Base-by-base conservation (phyloP, 2,797 vertebrate genomes). In the Coendou prehensilis region DNA sequence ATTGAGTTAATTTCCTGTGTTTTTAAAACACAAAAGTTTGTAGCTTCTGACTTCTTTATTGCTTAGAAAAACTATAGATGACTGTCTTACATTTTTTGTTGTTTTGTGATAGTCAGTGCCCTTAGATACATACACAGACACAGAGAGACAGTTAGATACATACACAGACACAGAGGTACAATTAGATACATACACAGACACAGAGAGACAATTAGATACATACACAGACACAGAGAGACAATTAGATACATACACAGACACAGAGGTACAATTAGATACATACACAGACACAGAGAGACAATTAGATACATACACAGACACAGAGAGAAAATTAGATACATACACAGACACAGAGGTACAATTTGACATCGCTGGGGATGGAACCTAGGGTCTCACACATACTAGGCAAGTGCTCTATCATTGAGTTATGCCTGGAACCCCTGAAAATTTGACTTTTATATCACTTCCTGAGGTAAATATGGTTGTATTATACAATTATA, bases 1-100 rank as follows among this genome's bases (percentile, higher is more conserved):
- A 9, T 10, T 45, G 45, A 91, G 81, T 89, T 75, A 91, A 95
- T 81, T 41, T 41, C 37, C 33, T 83, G 4, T 78, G 10, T 91
- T 91, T 87, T 73, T 79, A 37, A 71, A 96, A 79, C 23, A 81
- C n/a, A 83, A 20, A 45, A 6, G 6, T 1, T 91, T 71, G 78
- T 45, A 71, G 6, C 9, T 30, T 89, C 82, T 78, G 18, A 78
- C 30, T 90, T 95, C 64, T 93, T 61, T 57, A 22, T 85, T 85
- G 13, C 69, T 92, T 56, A 73, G 63, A 37, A 94, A 94, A 94
- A 87, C 22, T 79, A 61, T 15, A 9, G 33, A 22, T 91, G 47
- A 17, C 9, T 81, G 41, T 5, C 23, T 93, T 67, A 11, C 7
- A 57, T 52, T 71, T 95, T 90, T 23, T 87, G 3, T 92, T 92